Percentiles rank a stretch among this genome's conserved stretches.
These are phyloP conservation scores for Xiphorhynchus erythropygius DNA, from an alignment of 2,797 vertebrate species.

Conservation along the genomic window DNA sequence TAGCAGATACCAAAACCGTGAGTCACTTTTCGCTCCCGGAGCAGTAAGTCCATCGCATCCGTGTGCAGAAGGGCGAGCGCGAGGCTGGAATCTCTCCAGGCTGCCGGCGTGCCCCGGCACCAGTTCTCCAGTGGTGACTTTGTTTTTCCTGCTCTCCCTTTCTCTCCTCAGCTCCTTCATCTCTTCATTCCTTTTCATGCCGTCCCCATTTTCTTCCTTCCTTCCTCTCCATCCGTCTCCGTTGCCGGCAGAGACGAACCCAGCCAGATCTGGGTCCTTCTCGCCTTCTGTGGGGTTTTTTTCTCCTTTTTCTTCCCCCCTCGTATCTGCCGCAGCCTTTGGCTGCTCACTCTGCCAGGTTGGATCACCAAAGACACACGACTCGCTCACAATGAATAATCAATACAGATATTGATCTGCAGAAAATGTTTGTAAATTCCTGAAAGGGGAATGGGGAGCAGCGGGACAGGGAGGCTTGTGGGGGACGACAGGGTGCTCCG, in stretches of 20 bases:
- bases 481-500: constrained; percentile 81
- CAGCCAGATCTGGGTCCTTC: constrained; percentile 69
- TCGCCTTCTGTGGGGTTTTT: constrained; percentile 60
- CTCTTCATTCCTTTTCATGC: constrained; percentile 74
- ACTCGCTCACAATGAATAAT: constrained; percentile 99
- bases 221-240: constrained; percentile 69
- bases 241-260: constrained; percentile 72
- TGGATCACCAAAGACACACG: constrained; percentile 87
- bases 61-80: constrained; percentile 18
- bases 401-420: constrained; percentile 99
- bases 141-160: constrained; percentile 74
- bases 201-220: constrained; percentile 76
- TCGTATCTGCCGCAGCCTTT: constrained; percentile 77
- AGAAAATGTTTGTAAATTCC: constrained; percentile 99
- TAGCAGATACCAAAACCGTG: constrained; percentile 77
- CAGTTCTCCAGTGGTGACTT: constrained; percentile 49
- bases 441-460: constrained; percentile 80
- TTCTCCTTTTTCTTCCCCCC: neutral
- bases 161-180: constrained; percentile 73
- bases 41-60: constrained; percentile 52
- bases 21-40: constrained; percentile 71
- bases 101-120: constrained; percentile 58
- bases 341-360: constrained; percentile 79
- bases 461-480: constrained; percentile 79
- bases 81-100: constrained; percentile 66